Conservation (phyloP, 2,888 invertebrate genomes). For the Monopis laevigella region DNA sequence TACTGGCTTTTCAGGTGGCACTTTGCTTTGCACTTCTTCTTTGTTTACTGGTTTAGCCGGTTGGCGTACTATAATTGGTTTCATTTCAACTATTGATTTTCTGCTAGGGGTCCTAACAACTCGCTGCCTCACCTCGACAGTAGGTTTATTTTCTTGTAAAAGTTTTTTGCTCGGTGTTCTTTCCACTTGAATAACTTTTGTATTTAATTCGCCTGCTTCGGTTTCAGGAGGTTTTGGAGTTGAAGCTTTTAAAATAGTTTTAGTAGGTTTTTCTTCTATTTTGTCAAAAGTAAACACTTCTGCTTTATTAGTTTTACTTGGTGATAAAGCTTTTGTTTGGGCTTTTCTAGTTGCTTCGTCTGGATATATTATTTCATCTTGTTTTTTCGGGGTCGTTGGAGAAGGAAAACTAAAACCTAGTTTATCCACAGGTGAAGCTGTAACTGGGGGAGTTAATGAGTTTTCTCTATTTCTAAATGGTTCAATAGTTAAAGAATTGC, state of each 20-base stretch:
- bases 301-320: constrained; percentile 33
- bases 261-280: constrained; percentile 21
- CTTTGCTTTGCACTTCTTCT: constrained; percentile 40
- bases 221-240: constrained; percentile 30
- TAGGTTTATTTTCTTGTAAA: constrained; percentile 41
- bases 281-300: constrained; percentile 35
- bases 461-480: constrained; percentile 29
- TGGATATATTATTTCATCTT: constrained; percentile 41
- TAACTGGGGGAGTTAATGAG: constrained; percentile 34
- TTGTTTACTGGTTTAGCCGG: constrained; percentile 27
- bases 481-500: constrained; percentile 43
- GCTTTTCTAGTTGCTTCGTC: constrained; percentile 32
- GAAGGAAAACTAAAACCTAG: constrained; percentile 33
- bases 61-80: constrained; percentile 36
- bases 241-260: constrained; percentile 21
- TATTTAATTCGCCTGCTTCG: constrained; percentile 42
- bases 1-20: constrained; percentile 57
- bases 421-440: constrained; percentile 41
- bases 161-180: constrained; percentile 52
- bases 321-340: constrained; percentile 27
- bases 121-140: constrained; percentile 49
- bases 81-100: constrained; percentile 37
- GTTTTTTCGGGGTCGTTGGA: constrained; percentile 44
- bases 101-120: constrained; percentile 55
- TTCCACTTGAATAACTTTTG: constrained; percentile 56